phyloP scores from a whole-genome alignment of 2,888 invertebrate species.

The Metopia argyrocephala region DNA sequence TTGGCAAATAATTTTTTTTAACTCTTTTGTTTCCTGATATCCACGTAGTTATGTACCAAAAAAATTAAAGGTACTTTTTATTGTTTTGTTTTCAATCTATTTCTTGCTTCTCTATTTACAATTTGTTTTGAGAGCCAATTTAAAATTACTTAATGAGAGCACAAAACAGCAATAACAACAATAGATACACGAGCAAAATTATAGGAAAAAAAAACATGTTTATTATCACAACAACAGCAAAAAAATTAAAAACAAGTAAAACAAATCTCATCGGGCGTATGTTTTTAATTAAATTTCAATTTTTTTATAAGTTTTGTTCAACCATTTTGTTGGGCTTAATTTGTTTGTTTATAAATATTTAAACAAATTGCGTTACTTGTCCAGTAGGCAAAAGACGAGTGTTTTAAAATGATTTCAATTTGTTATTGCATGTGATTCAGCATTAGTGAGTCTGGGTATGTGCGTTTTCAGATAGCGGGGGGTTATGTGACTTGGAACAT shows the following conservation, averaged over 20 bases:
- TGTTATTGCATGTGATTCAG: background rate
- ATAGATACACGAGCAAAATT: background rate
- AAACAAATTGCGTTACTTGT: constrained; percentile 7
- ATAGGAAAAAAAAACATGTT: constrained; percentile 17
- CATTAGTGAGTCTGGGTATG: background rate
- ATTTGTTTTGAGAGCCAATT: constrained; percentile 13
- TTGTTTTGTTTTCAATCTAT: background rate
- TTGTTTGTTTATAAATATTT: constrained; percentile 24
- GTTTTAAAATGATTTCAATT: background rate
- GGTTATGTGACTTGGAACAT: background rate
- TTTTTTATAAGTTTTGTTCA: background rate
- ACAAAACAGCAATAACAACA: background rate
- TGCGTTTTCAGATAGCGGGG: background rate
- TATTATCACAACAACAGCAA: constrained; percentile 13
- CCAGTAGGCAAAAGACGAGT: background rate
- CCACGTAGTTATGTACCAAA: background rate
- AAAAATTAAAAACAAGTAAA: background rate
- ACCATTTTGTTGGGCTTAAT: constrained; percentile 4
- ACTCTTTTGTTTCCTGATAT: background rate
- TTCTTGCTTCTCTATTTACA: no score
- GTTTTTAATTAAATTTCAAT: constrained; percentile 22
- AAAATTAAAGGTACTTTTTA: background rate
- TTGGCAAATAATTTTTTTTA: background rate
- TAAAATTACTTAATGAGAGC: constrained; percentile 27
- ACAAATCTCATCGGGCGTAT: background rate